A percentile compares a stretch with the other conserved stretches of the same genome.
Evolutionary conservation across 2,797 vertebrate genomes (phyloP).

Genomic region (Mormyrus proboscirostris): DNA sequence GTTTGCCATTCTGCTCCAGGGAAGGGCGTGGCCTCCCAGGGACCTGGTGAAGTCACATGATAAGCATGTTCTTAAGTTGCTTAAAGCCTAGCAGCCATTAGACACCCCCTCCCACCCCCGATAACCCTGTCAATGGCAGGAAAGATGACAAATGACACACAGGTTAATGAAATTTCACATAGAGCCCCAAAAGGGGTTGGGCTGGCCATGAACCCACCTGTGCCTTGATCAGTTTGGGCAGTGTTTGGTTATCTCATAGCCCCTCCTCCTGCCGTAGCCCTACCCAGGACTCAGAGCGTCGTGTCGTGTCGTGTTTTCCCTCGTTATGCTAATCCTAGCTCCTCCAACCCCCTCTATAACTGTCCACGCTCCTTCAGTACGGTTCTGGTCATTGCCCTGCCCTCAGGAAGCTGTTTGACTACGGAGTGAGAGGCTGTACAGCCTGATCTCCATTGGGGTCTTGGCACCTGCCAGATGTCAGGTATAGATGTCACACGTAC

Average conservation of each 20-base stretch:
- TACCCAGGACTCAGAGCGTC: not conserved
- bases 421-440: not conserved
- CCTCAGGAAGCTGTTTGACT: not conserved
- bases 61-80: not conserved
- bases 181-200: not conserved
- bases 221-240: not conserved
- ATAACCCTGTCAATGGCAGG: not conserved
- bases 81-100: not conserved
- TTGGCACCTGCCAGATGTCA: not conserved
- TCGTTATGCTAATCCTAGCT: not conserved
- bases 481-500: not conserved
- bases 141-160: not conserved
- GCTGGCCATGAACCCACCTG: not conserved
- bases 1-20: not conserved
- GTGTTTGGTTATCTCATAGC: not conserved
- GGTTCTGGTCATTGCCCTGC: not conserved
- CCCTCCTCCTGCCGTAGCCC: not conserved
- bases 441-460: not conserved
- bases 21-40: not conserved
- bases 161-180: not conserved
- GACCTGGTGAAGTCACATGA: not conserved
- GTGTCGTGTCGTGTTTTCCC: not conserved
- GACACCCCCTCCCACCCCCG: not conserved
- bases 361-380: not conserved
- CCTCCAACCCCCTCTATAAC: not conserved